These are phyloP conservation scores for Tribolium freemani DNA, from an alignment of 2,888 invertebrate genomes.

Conservation along the genomic window DNA sequence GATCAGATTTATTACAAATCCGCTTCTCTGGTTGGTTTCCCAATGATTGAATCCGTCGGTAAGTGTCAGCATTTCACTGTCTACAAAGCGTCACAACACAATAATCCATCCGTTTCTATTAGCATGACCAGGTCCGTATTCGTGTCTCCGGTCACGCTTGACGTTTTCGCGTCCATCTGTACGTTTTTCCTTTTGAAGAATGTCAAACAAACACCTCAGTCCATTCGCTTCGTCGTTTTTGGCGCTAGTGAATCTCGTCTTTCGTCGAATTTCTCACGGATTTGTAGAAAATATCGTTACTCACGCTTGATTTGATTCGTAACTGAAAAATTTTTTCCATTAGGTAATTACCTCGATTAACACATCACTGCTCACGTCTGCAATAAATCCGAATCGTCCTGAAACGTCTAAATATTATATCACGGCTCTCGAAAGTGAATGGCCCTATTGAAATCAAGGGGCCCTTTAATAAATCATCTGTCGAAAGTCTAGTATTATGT, in stretches of 20 bases:
- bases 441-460: conserved; percentile 43
- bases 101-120: not conserved
- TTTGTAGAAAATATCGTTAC: conserved; percentile 5
- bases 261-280: conserved; percentile 23
- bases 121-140: too few relatives aligned
- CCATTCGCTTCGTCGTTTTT: conserved; percentile 2
- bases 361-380: conserved; percentile 36
- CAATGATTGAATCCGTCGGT: not conserved
- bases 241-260: not conserved
- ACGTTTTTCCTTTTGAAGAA: not conserved
- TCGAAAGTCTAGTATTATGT: conserved; percentile 61
- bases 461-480: conserved; percentile 65
- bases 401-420: conserved; percentile 46
- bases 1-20: not conserved
- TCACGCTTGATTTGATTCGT: conserved; percentile 8
- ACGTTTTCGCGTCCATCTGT: too few relatives aligned
- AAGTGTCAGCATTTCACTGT: not conserved
- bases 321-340: conserved; percentile 1
- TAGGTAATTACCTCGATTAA: conserved; percentile 25
- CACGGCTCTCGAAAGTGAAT: conserved; percentile 23
- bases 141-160: too few relatives aligned
- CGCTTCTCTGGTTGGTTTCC: not conserved
- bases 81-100: not conserved
- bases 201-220: not conserved
- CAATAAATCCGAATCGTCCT: conserved; percentile 44